These are phyloP conservation scores for Caenorhabditis panamensis DNA, from an alignment of 2,888 invertebrate species.

Conservation along the genomic window DNA sequence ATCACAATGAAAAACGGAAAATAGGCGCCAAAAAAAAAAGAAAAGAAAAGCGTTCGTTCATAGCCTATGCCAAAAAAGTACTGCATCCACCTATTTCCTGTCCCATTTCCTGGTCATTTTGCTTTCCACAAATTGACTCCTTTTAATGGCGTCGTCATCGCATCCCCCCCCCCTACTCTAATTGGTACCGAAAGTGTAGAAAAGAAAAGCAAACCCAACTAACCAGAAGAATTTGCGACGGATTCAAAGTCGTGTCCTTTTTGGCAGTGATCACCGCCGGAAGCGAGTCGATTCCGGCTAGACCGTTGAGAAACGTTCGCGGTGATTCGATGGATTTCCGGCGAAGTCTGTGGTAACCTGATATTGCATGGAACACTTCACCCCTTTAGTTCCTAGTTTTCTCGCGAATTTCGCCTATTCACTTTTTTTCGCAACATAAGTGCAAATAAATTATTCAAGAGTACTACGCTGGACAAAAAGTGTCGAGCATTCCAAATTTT, in stretches of 20 bases:
- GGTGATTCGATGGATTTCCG: constrained; percentile 63
- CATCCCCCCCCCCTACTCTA: constrained; percentile 12
- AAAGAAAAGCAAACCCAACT: constrained; percentile 34
- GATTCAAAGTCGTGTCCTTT: constrained; percentile 36
- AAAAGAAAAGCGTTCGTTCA: no score
- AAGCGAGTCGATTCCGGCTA: constrained; percentile 53
- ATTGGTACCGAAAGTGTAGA: constrained; percentile 13
- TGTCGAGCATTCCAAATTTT: not conserved
- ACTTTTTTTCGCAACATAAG: constrained; percentile 8
- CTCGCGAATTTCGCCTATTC: constrained; percentile 3
- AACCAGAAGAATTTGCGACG: constrained; percentile 58
- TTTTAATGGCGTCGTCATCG: constrained; percentile 45
- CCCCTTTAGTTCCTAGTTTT: not conserved
- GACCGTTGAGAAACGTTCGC: constrained; percentile 59
- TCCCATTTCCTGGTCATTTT: constrained; percentile 25
- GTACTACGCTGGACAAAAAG: constrained; percentile 23
- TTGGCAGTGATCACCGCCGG: constrained; percentile 53
- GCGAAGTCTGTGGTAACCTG: constrained; percentile 47
- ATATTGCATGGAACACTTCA: not conserved
- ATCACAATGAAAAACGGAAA: no score
- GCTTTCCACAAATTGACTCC: constrained; percentile 47
- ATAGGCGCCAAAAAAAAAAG: no score
- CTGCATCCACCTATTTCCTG: constrained; percentile 8
- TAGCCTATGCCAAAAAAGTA: constrained; percentile 36
- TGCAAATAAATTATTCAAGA: constrained; percentile 45